Evolutionary conservation across 2,113 vertebrate genomes (phyloP), one percentile per base, ranked within the genome.

Genomic region (Malurus elegans): DNA sequence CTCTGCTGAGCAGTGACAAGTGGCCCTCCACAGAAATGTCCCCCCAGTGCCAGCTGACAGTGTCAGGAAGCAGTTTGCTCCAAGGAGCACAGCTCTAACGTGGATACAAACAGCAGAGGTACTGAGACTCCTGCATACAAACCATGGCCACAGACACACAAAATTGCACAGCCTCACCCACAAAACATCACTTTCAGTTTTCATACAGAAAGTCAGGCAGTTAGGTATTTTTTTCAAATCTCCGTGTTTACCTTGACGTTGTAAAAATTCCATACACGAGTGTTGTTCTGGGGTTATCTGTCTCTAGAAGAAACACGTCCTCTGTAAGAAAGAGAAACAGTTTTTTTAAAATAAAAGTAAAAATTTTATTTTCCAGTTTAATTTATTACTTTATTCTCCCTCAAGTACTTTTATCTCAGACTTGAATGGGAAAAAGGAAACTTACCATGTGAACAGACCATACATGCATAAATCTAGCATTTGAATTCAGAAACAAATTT

Each of bases 181-280:
- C 31, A 79, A 67, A 79, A 34, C 14, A 78, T 8, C 20, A 57
- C 6, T 12, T 93, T 67, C 14, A 56, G 10, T 58, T 51, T 50
- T 74, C 44, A 31, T 42, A 24, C 2, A 56, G 31, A 90, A 91
- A 45, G 53, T 3, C 10, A 5, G 4, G 23, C 20, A 50, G 24
- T 47, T 85, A 47, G n/a, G 5, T 28, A 10, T 20, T 48, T 80
- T 89, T 76, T 82, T 51, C 36, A 79, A 64, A 84, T 80, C 20
- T 81, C 13, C 24, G 16, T 2, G n/a, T 95, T 98, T 98, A 99
- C 99, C 99, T 99, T 65, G 99, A 99, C 62, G 99, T 99, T 51
- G 99, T 99, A 97, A 99, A 99, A 97, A 99, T 98, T 86, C 99
- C 99, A 95, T 99, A 99, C 44, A 99, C 97, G 51, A 99, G 96